Conservation (phyloP, 2,113 vertebrate genomes). For the Castor canadensis region DNA sequence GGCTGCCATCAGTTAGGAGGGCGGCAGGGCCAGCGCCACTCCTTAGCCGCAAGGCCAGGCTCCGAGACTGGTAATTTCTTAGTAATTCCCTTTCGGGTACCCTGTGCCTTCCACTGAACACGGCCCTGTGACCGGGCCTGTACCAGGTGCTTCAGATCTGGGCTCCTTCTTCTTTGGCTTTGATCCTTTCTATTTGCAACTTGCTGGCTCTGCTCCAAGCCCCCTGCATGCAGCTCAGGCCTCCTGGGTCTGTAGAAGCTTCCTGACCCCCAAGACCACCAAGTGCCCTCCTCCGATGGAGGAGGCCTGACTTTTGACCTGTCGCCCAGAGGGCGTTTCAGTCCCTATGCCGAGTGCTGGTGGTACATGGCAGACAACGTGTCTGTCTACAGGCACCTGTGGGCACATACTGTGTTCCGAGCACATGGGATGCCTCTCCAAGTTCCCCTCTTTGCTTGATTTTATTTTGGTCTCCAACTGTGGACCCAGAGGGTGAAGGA, state of each 20-base stretch:
- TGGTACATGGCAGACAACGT: background rate
- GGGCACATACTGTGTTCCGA: background rate
- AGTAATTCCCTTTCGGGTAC: background rate
- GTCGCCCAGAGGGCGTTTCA: background rate
- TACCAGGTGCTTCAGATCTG: background rate
- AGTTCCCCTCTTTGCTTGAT: background rate
- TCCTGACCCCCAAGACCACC: background rate
- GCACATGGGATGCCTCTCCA: background rate
- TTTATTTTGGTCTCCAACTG: background rate
- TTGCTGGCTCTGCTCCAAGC: background rate
- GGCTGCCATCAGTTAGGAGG: background rate
- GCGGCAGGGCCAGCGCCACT: background rate
- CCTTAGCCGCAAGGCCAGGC: background rate
- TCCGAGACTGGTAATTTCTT: background rate
- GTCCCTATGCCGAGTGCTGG: background rate
- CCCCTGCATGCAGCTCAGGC: background rate
- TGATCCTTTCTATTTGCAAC: fast-evolving
- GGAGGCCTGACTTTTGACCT: background rate
- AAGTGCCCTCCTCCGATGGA: too few relatives aligned
- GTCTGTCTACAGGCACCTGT: background rate
- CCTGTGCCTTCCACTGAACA: background rate
- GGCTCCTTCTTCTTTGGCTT: background rate
- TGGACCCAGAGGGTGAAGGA: background rate
- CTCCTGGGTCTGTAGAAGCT: background rate
- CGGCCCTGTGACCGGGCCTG: background rate